Base-by-base conservation (phyloP, 2,888 invertebrate genomes). In the Nomada fabriciana region DNA sequence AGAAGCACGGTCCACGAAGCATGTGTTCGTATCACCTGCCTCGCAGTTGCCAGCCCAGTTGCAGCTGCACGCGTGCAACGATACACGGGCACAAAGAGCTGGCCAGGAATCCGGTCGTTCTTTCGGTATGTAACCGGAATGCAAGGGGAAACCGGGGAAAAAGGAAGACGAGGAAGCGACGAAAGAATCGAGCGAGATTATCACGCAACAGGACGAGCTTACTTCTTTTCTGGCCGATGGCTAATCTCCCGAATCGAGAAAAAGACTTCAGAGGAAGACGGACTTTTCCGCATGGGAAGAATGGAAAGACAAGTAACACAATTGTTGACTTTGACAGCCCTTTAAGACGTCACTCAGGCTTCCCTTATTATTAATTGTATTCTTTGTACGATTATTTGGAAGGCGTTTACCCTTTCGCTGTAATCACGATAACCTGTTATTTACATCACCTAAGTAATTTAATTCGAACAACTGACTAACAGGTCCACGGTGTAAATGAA, bases 11-110 rank as follows among this genome's bases (percentile, higher is more conserved):
- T 78, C 83, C 84, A 80, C 79, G 78, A 68, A 25, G 57, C 89
- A 89, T 88, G 87, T 87, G 89, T 87, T 89, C 76, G 85, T 83
- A 88, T 89, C 89, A 89, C 89, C 89, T 89, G 89, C 86, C 79
- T 65, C 29, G 75, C 67, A 64, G 77, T 80, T 76, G 75, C 82
- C 75, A 76, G 77, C 73, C 64, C 61, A 55, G 83, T 78, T 84
- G 84, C 85, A 83, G 84, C 81, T 80, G 86, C 82, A 76, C 57
- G 64, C 59, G 79, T 69, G 85, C 78, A 83, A 75, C 83, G 82
- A 78, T 74, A 75, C 63, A 83, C 77, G 71, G 47, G 57, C 77
- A 77, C 80, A 80, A 80, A 83, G 83, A 82, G 70, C 52, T 65
- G 69, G 36, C 36, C 69, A 74, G 84, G 83, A 86, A 87, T 89